Evolutionary conservation across 2,888 invertebrate species (phyloP), one percentile per base, ranked within the genome.

Genomic region (Saturnia pavonia): DNA sequence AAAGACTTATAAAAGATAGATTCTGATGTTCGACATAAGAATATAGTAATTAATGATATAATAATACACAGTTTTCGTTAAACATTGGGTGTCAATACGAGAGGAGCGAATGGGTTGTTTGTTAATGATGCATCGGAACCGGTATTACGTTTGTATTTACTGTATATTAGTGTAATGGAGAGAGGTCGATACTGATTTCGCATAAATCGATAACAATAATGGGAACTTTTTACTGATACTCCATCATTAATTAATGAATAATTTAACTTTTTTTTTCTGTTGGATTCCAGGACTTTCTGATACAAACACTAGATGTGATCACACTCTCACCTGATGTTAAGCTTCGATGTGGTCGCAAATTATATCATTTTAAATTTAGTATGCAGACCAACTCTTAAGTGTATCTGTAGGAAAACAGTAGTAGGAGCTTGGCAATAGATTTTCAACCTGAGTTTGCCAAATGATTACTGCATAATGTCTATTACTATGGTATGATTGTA

Each of bases 111-210:
- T 80, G 82, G 78, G 84, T 78, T 79, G 80, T 79, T 80, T 82
- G 84, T 83, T 90, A 89, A 90, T 86, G 88, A 88, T 87, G 86
- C 83, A 80, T 82, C 81, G 76, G 81, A 88, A 90, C 89, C 89
- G 88, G 90, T 90, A 86, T 79, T 73, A 74, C 74, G 78, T 72
- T 75, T 73, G 75, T 75, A 74, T 74, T 78, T 74, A 73, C 74
- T 75, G 76, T 78, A 78, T 79, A 77, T 78, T 43, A n/a, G 19
- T 51, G n/a, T 54, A 54, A 1, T 54, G n/a, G 1, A n/a, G 22
- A 54, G 19, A 22, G 1, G n/a, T 54, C n/a, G 54, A 54, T 54
- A n/a, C n/a, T 54, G 2, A 54, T 51, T n/a, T 51, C n/a, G 9
- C 16, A 51, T 54, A 54, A 1, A n/a, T 54, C 54, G 48, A 48